Evolutionary conservation across 2,113 vertebrate species (phyloP).

Genomic region (Symphodus melops): DNA sequence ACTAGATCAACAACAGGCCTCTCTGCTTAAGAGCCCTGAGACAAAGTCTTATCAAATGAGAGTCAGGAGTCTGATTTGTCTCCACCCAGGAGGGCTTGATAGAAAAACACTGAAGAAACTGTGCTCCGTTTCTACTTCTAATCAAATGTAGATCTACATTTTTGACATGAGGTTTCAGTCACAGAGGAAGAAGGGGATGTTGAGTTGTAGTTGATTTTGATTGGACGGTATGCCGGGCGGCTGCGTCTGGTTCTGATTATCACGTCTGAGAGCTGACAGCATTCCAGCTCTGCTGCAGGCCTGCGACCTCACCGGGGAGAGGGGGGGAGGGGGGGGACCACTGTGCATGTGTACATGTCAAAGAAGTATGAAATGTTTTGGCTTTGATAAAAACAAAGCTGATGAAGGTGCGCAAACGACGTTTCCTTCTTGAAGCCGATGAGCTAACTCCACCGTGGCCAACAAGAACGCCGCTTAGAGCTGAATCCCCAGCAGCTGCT

Average conservation of each 20-base stretch:
- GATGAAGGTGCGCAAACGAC: neutral
- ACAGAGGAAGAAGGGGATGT: constrained; percentile 40
- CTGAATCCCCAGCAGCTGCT: neutral
- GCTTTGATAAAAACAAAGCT: constrained; percentile 21
- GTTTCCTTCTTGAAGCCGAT: neutral
- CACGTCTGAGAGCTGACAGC: constrained; percentile 61
- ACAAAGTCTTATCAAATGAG: constrained; percentile 40
- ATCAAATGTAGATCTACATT: constrained; percentile 58
- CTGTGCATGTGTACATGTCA: constrained; percentile 2
- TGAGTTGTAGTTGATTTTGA: constrained; percentile 49
- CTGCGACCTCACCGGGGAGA: constrained; percentile 17
- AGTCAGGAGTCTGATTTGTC: constrained; percentile 36
- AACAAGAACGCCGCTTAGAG: neutral
- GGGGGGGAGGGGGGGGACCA: neutral
- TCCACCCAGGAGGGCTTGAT: constrained; percentile 16
- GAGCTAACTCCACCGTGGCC: neutral
- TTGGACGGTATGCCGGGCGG: constrained; percentile 50
- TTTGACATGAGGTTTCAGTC: constrained; percentile 51
- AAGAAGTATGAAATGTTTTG: neutral
- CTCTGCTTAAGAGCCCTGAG: constrained; percentile 8
- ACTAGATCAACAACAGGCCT: constrained; percentile 56
- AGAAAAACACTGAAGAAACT: constrained; percentile 15
- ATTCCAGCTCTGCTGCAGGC: constrained; percentile 65
- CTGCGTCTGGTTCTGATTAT: constrained; percentile 79
- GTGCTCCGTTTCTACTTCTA: constrained; percentile 41